Percentiles rank a stretch among this genome's conserved stretches.
Evolutionary conservation across 2,797 vertebrate genomes (phyloP).

Genomic region (Cuniculus paca): DNA sequence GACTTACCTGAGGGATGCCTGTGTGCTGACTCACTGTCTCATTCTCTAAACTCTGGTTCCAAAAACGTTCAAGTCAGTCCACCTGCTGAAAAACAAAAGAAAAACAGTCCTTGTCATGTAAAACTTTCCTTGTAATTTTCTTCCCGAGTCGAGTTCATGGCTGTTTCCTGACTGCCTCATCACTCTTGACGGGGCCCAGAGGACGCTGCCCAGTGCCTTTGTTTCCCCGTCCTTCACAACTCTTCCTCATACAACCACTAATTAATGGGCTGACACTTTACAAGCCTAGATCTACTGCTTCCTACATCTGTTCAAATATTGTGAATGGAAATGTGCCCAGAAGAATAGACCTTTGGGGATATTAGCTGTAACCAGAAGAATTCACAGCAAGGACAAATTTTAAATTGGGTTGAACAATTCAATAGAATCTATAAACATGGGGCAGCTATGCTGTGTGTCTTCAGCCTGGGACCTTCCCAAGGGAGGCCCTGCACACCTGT

Average conservation of each 20-base stretch:
- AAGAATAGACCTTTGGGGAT: neutral
- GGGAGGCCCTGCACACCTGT: fast-evolving
- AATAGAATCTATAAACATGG: neutral
- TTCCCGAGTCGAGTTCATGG: neutral
- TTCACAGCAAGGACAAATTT: neutral
- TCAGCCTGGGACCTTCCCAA: neutral
- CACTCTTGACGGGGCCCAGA: neutral
- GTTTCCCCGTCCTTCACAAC: neutral
- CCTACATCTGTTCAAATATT: neutral
- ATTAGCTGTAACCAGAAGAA: neutral
- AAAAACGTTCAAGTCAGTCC: neutral
- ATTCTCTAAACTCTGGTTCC: neutral
- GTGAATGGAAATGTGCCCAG: neutral
- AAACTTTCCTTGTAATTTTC: neutral
- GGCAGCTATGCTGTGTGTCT: neutral
- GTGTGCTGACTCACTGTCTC: neutral
- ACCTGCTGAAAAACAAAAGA: neutral
- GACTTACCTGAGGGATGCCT: neutral
- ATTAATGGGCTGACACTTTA: neutral
- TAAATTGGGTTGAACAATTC: neutral
- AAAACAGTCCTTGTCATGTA: neutral
- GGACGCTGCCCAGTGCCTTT: neutral
- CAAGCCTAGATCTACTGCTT: neutral
- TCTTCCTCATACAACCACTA: neutral
- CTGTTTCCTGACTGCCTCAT: neutral